phyloP scores from a whole-genome alignment of 2,888 invertebrate species.

The Drosophila kanekoi region DNA sequence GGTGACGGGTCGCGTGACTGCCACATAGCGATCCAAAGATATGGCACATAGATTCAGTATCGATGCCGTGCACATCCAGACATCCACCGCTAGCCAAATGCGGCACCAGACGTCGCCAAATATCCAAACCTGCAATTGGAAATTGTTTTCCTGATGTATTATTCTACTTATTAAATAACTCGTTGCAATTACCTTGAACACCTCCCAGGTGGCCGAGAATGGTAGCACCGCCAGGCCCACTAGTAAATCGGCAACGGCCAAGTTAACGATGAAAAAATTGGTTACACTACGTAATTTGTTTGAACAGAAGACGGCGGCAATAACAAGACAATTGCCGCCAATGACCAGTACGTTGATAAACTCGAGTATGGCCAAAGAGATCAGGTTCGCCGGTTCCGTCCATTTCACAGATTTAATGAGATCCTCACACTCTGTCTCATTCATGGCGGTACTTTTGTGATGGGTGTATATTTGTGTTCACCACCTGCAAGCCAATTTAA shows the following conservation, averaged over 20 bases:
- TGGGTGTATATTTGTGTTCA: slow-evolving; percentile 81
- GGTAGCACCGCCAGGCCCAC: slow-evolving; percentile 98
- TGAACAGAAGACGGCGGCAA: slow-evolving; percentile 95
- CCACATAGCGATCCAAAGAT: slow-evolving; percentile 97
- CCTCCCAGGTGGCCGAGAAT: slow-evolving; percentile 97
- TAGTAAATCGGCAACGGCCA: slow-evolving; percentile 97
- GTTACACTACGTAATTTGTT: slow-evolving; percentile 97
- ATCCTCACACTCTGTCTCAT: slow-evolving; percentile 93
- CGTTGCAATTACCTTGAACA: slow-evolving; percentile 89
- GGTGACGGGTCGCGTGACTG: slow-evolving; percentile 97
- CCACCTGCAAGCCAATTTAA: slow-evolving; percentile 78
- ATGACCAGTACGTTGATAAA: slow-evolving; percentile 95
- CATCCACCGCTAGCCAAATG: slow-evolving; percentile 98
- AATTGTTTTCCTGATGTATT: neutral
- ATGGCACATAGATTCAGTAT: slow-evolving; percentile 98
- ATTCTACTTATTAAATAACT: neutral
- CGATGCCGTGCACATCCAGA: slow-evolving; percentile 99
- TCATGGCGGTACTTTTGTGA: slow-evolving; percentile 88
- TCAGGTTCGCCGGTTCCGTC: slow-evolving; percentile 91
- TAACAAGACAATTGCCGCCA: slow-evolving; percentile 95
- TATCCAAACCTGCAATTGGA: slow-evolving; percentile 92
- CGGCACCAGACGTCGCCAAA: slow-evolving; percentile 98
- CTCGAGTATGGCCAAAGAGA: slow-evolving; percentile 91
- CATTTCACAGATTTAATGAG: slow-evolving; percentile 92
- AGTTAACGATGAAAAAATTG: slow-evolving; percentile 97